Evolutionary conservation across 1,140 invertebrate genomes (phyloP), one percentile per base, ranked within the genome.

Genomic region (Drosophila bipectinata): DNA sequence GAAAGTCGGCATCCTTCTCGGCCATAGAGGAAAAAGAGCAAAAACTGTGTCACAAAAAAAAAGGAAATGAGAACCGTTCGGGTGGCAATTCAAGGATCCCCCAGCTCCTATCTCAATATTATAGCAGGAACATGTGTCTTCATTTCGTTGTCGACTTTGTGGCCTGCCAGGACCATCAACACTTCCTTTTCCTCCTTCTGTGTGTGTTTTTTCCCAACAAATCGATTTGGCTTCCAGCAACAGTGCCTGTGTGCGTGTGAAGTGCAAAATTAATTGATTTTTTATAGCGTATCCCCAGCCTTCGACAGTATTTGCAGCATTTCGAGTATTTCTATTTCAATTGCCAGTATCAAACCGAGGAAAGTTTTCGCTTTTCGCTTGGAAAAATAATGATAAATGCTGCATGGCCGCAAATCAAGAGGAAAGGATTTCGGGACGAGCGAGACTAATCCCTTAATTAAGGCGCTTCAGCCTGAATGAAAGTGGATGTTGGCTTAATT

Each of bases 221-320:
- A 78, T 77, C 67, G 63, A 77, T 81, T 84, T 67, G 62, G 63
- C 64, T 57, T 48, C 51, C 24, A 39, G 49, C 34, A 37, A 12
- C 34, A 37, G 3, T 6, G 14, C 9, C 28, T 24, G 30, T 66
- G 64, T 51, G 83, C 77, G 68, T 88, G 82, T 71, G 51, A 78
- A 85, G 78, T 63, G 61, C 61, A 75, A 85, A 87, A 78, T 82
- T 85, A 85, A 85, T 85, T 85, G 83, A 82, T 85, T 85, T 87
- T 82, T 78, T 83, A 82, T 82, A 64, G 69, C 53, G 57, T 60
- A 51, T 47, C 9, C 15, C 44, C 8, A 21, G 44, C 15, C 24
- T 24, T 63, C 37, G 21, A 3, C 8, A 21, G 44, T 6, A 47
- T 47, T 63, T 49, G 21, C 4, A 15, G 52, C 14, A 37, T 39